Percentiles rank a stretch among this genome's conserved stretches.
phyloP scores from a whole-genome alignment of 2,797 vertebrate species.

The Periophthalmus magnuspinnatus region DNA sequence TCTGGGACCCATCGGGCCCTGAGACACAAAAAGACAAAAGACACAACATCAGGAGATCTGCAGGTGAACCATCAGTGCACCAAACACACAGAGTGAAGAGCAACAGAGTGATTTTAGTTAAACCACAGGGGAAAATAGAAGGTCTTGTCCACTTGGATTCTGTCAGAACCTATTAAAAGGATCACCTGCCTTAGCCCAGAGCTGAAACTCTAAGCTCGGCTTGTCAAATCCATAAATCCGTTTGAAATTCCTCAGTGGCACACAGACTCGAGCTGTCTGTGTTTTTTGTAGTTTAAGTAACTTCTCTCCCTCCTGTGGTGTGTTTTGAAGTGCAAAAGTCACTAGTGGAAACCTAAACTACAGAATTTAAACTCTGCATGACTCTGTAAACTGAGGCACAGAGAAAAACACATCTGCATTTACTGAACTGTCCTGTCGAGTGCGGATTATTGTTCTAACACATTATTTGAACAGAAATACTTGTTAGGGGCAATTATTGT shows the following conservation, averaged over 20 bases:
- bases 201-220: constrained; percentile 49
- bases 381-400: constrained; percentile 20
- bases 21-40: constrained; percentile 31
- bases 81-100: constrained; percentile 15
- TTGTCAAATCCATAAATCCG: constrained; percentile 66
- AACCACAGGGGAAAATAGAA: neutral
- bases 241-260: constrained; percentile 60
- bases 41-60: constrained; percentile 42
- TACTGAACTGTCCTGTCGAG: neutral
- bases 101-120: neutral
- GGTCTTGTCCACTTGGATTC: constrained; percentile 12
- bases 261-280: constrained; percentile 43
- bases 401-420: constrained; percentile 17
- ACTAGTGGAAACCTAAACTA: constrained; percentile 12
- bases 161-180: constrained; percentile 21
- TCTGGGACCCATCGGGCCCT: constrained; percentile 97
- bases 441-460: neutral
- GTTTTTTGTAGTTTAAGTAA: constrained; percentile 56
- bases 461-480: neutral
- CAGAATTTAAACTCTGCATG: constrained; percentile 36
- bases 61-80: neutral
- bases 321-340: constrained; percentile 44
- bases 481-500: constrained; percentile 26
- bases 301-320: constrained; percentile 36
- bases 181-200: constrained; percentile 49